These are phyloP conservation scores for Liolophura sinensis DNA, from an alignment of 1,140 invertebrate genomes.

Conservation along the genomic window DNA sequence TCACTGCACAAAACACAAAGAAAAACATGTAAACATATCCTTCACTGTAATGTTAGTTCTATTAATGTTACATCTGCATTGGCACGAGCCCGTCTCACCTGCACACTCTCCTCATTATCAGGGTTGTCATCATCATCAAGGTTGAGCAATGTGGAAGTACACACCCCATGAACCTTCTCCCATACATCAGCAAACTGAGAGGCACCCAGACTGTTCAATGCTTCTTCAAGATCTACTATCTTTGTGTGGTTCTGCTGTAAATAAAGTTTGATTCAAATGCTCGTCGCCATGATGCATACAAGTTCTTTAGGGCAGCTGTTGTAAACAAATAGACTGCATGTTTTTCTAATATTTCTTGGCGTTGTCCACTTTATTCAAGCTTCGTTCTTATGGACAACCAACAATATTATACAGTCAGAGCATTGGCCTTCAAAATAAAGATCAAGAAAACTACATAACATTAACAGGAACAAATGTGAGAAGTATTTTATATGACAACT, in stretches of 20 bases:
- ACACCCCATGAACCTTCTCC: slow-evolving; percentile 24
- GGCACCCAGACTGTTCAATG: slow-evolving; percentile 24
- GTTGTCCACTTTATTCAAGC: too few species aligned
- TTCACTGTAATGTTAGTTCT: background rate
- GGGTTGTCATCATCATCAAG: slow-evolving; percentile 20
- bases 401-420: too few species aligned
- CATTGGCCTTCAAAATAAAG: too few species aligned
- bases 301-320: too few species aligned
- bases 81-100: background rate
- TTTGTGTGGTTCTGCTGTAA: slow-evolving; percentile 3
- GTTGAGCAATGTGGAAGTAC: slow-evolving; percentile 22
- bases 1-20: background rate
- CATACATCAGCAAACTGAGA: slow-evolving; percentile 30
- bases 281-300: background rate
- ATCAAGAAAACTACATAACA: too few species aligned
- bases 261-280: background rate
- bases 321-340: too few species aligned
- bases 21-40: background rate
- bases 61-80: background rate
- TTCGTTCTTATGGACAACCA: too few species aligned
- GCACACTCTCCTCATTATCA: background rate
- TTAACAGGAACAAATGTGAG: too few species aligned
- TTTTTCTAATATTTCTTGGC: too few species aligned
- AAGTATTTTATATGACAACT: too few species aligned
- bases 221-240: slow-evolving; percentile 19